These are phyloP conservation scores for Pollicipes pollicipes DNA, from an alignment of 1,140 invertebrate genomes.

Conservation along the genomic window DNA sequence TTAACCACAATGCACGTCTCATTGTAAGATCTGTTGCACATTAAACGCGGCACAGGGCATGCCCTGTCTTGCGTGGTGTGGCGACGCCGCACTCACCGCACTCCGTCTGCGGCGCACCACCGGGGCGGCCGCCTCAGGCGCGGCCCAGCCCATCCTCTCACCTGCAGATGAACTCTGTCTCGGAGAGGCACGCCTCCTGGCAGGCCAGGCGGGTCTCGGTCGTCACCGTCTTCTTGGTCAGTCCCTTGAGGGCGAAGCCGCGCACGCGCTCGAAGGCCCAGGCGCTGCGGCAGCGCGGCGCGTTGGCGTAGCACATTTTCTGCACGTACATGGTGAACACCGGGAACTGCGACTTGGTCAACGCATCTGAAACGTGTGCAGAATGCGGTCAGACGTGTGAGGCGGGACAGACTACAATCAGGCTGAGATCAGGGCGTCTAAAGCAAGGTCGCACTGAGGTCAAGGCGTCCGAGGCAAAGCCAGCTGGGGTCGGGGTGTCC, in stretches of 20 bases:
- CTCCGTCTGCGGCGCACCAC: too few relatives aligned
- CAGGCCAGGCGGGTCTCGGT: slow-evolving; percentile 26
- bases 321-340: slow-evolving; percentile 37
- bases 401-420: too few relatives aligned
- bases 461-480: too few relatives aligned
- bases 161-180: slow-evolving; percentile 31
- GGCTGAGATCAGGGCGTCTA: background rate
- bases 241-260: slow-evolving; percentile 21
- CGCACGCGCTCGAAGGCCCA: slow-evolving; percentile 33
- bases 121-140: too few relatives aligned
- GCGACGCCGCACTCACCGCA: too few relatives aligned
- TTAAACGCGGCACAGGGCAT: too few relatives aligned
- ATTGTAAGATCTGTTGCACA: too few relatives aligned
- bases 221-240: slow-evolving; percentile 20
- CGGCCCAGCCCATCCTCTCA: too few relatives aligned
- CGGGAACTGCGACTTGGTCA: slow-evolving; percentile 34
- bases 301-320: slow-evolving; percentile 29
- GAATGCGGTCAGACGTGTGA: too few relatives aligned
- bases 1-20: too few relatives aligned
- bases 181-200: slow-evolving; percentile 29
- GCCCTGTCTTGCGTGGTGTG: too few relatives aligned
- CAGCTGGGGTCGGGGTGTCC: too few relatives aligned
- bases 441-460: background rate
- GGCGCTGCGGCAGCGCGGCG: slow-evolving; percentile 23
- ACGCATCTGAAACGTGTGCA: slow-evolving; percentile 24